Evolutionary conservation across 2,113 vertebrate genomes (phyloP).

Genomic region (Gymnogyps californianus): DNA sequence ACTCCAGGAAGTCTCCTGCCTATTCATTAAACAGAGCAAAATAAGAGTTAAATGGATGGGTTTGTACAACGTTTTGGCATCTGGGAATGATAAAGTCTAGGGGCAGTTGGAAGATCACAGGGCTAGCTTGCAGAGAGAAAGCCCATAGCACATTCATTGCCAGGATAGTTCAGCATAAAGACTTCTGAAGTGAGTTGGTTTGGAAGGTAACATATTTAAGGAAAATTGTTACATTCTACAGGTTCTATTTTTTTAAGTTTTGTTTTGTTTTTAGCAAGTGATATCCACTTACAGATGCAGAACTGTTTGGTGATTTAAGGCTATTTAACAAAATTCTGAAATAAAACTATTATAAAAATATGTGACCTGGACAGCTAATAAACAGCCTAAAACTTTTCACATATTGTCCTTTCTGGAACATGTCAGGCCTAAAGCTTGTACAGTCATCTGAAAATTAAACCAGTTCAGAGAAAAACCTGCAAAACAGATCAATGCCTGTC

Average conservation of each 20-base stretch:
- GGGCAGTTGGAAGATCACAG: neutral
- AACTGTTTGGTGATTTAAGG: neutral
- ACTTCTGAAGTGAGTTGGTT: neutral
- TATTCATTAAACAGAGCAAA: neutral
- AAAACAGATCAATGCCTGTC: neutral
- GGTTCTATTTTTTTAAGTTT: neutral
- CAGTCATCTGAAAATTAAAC: neutral
- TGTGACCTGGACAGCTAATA: neutral
- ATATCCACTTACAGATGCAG: neutral
- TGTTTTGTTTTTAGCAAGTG: neutral
- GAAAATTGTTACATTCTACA: neutral
- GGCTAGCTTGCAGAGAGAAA: neutral
- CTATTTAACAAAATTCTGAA: neutral
- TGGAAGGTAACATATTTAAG: neutral
- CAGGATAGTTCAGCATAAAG: neutral
- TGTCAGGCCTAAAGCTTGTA: neutral
- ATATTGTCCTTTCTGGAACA: neutral
- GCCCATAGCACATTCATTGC: neutral
- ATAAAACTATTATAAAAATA: neutral
- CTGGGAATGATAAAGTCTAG: neutral
- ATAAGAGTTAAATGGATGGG: neutral
- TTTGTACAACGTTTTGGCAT: neutral
- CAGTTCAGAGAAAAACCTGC: neutral
- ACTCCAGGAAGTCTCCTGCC: neutral
- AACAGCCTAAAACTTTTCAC: neutral